These are phyloP conservation scores for Drosophila obscura DNA, from an alignment of 1,140 invertebrate species.

Conservation along the genomic window DNA sequence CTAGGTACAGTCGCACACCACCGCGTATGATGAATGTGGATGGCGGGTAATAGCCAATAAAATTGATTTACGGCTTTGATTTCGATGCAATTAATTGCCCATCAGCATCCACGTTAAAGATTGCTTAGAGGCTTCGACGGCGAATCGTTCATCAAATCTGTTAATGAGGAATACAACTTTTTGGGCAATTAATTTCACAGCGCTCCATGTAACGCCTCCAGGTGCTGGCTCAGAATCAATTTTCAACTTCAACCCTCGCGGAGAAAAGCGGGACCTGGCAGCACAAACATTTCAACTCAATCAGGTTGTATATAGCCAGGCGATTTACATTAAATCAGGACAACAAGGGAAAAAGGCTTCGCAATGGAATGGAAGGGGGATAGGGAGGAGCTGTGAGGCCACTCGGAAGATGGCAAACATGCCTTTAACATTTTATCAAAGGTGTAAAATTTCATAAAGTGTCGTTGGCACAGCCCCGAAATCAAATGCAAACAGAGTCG, in stretches of 20 bases:
- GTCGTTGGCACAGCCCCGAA: conserved; percentile 62
- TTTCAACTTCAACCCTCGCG: conserved; percentile 31
- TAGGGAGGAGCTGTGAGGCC: conserved; percentile 17
- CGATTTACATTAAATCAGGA: conserved; percentile 57
- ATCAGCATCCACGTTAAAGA: not conserved
- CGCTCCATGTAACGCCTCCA: conserved; percentile 38
- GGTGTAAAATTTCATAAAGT: conserved; percentile 76
- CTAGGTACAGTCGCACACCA: conserved; percentile 29
- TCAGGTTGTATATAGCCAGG: conserved; percentile 40
- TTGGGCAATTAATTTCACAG: conserved; percentile 63
- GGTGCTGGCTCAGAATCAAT: conserved; percentile 54
- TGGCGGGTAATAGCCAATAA: conserved; percentile 24
- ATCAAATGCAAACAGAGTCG: conserved; percentile 74
- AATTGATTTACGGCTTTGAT: conserved; percentile 51
- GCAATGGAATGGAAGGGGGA: not conserved
- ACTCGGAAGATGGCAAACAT: conserved; percentile 60
- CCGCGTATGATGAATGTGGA: conserved; percentile 63
- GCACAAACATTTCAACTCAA: conserved; percentile 52
- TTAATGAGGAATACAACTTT: conserved; percentile 62
- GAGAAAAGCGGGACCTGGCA: not conserved
- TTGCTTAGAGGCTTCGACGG: no score
- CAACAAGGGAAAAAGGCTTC: not conserved
- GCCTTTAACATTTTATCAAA: conserved; percentile 79
- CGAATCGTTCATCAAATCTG: conserved; percentile 1
- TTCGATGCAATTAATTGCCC: conserved; percentile 38